Evolutionary conservation across 1,140 invertebrate genomes (phyloP).

Genomic region (Carcinoscorpius rotundicauda): DNA sequence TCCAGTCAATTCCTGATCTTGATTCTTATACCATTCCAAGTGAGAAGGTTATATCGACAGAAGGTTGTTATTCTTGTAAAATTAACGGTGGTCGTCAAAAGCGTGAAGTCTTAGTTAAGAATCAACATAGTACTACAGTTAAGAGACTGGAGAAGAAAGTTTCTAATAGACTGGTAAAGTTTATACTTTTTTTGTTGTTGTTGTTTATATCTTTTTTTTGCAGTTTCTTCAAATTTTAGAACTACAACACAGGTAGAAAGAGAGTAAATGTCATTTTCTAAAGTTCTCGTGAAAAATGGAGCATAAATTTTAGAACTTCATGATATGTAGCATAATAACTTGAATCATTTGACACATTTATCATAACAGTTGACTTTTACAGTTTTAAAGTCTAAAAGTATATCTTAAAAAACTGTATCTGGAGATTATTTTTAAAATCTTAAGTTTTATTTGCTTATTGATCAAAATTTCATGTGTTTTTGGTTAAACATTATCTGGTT

Average conservation of each 20-base stretch:
- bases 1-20: slow-evolving; percentile 42
- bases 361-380: no score
- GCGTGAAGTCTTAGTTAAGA: background rate
- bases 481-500: no score
- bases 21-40: slow-evolving; percentile 38
- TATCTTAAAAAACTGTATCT: no score
- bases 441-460: no score
- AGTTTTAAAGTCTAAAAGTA: no score
- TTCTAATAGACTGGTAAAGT: slow-evolving; percentile 12
- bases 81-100: slow-evolving; percentile 33
- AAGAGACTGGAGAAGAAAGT: slow-evolving; percentile 11
- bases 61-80: slow-evolving; percentile 83
- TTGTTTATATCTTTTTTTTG: background rate
- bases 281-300: no score
- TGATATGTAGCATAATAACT: no score
- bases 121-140: background rate
- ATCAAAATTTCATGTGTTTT: no score
- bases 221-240: slow-evolving; percentile 9
- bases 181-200: slow-evolving; percentile 9
- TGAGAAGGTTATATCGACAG: slow-evolving; percentile 64
- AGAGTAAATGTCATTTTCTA: no score
- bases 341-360: no score
- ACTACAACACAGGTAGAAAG: background rate
- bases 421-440: no score
- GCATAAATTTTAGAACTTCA: no score